Evolutionary conservation across 2,113 vertebrate species (phyloP).

Genomic region (Empidonax traillii): DNA sequence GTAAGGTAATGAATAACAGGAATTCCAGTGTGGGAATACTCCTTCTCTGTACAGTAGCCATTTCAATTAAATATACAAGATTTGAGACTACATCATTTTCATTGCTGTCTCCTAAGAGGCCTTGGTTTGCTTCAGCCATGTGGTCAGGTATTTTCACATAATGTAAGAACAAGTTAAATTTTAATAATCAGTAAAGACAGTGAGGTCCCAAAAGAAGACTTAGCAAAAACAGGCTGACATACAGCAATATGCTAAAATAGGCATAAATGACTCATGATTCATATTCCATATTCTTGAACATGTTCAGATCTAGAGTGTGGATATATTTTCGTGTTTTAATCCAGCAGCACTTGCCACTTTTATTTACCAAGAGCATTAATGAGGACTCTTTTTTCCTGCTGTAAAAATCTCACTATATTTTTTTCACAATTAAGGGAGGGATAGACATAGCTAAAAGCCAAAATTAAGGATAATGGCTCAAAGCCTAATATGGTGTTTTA

Average conservation of each 20-base stretch:
- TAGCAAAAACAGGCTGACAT: background rate
- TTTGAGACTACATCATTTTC: background rate
- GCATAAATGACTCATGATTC: background rate
- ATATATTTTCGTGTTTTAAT: background rate
- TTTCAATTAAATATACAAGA: conserved; percentile 34
- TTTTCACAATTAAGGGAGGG: background rate
- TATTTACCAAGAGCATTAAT: background rate
- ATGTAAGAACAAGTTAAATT: background rate
- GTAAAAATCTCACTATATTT: background rate
- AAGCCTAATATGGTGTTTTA: background rate
- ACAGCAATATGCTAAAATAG: background rate
- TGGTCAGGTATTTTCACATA: background rate
- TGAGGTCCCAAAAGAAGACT: background rate
- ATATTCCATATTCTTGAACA: background rate
- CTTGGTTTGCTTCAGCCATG: background rate
- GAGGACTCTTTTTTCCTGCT: background rate
- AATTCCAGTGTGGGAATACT: conserved; percentile 51
- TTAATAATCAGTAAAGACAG: conserved; percentile 16
- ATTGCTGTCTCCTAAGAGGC: background rate
- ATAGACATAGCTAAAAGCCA: background rate
- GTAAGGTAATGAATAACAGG: conserved; percentile 38
- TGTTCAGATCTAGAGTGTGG: background rate
- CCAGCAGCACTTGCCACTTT: background rate
- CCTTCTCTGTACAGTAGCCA: background rate
- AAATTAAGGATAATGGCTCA: background rate